Conservation (phyloP, 1,140 invertebrate species). For the Dinoponera quadriceps region DNA sequence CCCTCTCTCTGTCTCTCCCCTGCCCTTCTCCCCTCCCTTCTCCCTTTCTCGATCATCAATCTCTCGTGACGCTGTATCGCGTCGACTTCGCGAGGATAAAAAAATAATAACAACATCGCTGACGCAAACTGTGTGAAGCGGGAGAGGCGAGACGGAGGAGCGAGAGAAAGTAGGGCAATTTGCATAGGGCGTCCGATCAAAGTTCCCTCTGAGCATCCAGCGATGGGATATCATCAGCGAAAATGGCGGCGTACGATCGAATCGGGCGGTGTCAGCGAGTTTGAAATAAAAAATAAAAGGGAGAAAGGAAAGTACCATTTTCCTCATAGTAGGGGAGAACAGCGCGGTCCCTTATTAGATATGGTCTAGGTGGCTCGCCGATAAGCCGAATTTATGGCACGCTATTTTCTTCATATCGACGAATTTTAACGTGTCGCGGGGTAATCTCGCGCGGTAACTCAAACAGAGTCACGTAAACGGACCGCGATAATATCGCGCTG, state of each 20-base stretch:
- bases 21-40: no score
- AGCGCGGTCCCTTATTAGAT: neutral
- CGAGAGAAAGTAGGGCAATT: constrained; percentile 53
- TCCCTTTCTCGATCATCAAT: constrained; percentile 20
- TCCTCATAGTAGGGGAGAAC: no score
- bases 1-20: neutral
- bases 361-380: neutral
- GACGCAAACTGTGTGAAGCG: constrained; percentile 31
- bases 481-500: neutral
- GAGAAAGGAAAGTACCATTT: neutral
- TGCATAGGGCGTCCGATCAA: constrained; percentile 47
- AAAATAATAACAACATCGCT: constrained; percentile 39
- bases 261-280: constrained; percentile 6
- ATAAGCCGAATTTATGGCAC: neutral
- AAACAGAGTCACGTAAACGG: neutral
- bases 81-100: constrained; percentile 11
- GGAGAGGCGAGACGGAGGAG: constrained; percentile 15
- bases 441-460: neutral
- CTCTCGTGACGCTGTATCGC: constrained; percentile 12
- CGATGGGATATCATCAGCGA: constrained; percentile 26
- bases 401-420: neutral
- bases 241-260: constrained; percentile 2
- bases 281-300: neutral
- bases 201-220: constrained; percentile 43
- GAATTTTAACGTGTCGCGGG: neutral